Evolutionary conservation across 1,140 invertebrate species (phyloP).

Genomic region (Thaumatotibia leucotreta): DNA sequence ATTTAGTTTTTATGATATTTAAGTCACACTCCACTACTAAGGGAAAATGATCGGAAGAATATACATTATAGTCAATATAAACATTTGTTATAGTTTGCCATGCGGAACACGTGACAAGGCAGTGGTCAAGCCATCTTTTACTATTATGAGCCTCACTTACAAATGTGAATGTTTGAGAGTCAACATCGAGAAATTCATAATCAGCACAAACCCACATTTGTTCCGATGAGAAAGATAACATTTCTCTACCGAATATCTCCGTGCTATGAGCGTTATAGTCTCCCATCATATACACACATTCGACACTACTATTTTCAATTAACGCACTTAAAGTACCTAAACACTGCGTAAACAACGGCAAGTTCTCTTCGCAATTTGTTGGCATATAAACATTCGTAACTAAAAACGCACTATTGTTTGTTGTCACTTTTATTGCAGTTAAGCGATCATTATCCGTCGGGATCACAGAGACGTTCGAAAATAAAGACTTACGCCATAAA

Average conservation of each 20-base stretch:
- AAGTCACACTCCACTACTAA: too few relatives aligned
- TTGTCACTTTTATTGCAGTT: neutral
- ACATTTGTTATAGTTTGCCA: neutral
- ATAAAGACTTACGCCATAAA: neutral
- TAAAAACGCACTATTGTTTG: neutral
- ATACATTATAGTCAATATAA: neutral
- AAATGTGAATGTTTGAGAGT: neutral
- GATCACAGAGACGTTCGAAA: neutral
- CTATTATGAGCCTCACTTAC: neutral
- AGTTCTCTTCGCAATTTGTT: neutral
- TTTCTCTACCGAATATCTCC: neutral
- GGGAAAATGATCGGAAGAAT: neutral
- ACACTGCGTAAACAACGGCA: neutral
- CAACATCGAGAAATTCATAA: neutral
- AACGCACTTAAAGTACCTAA: neutral
- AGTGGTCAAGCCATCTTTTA: constrained; percentile 4
- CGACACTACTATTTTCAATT: neutral
- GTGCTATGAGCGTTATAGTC: constrained; percentile 15
- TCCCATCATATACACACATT: constrained; percentile 9
- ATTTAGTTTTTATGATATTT: too few relatives aligned
- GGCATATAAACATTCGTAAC: neutral
- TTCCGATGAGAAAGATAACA: neutral
- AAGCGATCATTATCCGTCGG: neutral
- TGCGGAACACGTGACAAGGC: neutral
- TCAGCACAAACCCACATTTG: neutral